Conservation (phyloP, 2,888 invertebrate genomes). For the Mythimna impura region DNA sequence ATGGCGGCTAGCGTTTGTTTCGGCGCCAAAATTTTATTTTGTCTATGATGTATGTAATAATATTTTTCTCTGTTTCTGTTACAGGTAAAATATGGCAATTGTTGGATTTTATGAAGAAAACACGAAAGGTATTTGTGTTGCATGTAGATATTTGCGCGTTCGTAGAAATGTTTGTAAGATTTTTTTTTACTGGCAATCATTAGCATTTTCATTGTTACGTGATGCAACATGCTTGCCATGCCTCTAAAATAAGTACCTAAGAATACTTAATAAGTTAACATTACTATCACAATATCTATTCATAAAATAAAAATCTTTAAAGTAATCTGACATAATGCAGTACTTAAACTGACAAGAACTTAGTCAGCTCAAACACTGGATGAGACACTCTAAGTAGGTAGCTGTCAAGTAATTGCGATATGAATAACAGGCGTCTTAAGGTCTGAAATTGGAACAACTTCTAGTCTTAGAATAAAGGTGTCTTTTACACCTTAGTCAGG, state of each 20-base stretch:
- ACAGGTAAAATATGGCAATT: slow-evolving; percentile 60
- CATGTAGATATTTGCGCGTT: slow-evolving; percentile 52
- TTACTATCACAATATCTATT: slow-evolving; percentile 4
- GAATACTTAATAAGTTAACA: not conserved
- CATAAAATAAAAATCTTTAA: not conserved
- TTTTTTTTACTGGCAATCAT: slow-evolving; percentile 25
- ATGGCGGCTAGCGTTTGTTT: slow-evolving; percentile 81
- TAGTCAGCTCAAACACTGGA: not conserved
- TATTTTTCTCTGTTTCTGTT: slow-evolving; percentile 67
- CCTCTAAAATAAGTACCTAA: slow-evolving; percentile 3
- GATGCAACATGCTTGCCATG: slow-evolving; percentile 11
- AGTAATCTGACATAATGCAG: slow-evolving; percentile 1
- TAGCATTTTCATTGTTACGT: slow-evolving; percentile 36
- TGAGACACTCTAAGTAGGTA: not conserved
- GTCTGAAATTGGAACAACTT: not conserved
- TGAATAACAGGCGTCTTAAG: too few relatives aligned
- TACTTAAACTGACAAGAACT: slow-evolving; percentile 10
- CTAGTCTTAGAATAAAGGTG: not conserved
- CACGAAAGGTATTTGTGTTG: slow-evolving; percentile 60
- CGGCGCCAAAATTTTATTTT: slow-evolving; percentile 81
- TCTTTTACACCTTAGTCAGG: not conserved
- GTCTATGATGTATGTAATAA: slow-evolving; percentile 71
- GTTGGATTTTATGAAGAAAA: slow-evolving; percentile 38
- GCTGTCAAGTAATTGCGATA: not conserved
- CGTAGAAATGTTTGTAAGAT: slow-evolving; percentile 15